Evolutionary conservation across 2,888 invertebrate species (phyloP).

Genomic region (Nemapogon koenigi): DNA sequence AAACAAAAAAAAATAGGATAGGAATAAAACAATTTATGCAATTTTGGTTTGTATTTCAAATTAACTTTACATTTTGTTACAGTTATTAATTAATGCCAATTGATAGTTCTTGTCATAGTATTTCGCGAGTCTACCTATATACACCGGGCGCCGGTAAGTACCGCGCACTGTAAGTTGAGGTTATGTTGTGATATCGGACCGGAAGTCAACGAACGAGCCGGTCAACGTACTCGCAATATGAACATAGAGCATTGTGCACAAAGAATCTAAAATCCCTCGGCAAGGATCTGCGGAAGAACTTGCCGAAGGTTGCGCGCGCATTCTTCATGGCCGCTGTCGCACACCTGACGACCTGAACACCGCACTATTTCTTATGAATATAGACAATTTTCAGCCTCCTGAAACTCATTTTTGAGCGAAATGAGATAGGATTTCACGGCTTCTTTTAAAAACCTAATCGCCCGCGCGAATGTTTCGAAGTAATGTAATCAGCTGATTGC

Average conservation of each 20-base stretch:
- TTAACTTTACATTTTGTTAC: conserved; percentile 18
- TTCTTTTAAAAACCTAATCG: too few relatives aligned
- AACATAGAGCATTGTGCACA: conserved; percentile 24
- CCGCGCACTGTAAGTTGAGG: conserved; percentile 52
- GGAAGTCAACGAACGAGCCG: conserved; percentile 37
- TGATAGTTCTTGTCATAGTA: too few relatives aligned
- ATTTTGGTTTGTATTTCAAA: conserved; percentile 47
- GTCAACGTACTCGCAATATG: conserved; percentile 27
- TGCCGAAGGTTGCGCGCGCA: conserved; percentile 61
- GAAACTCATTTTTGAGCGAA: too few relatives aligned
- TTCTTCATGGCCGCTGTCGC: conserved; percentile 54
- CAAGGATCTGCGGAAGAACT: conserved; percentile 2
- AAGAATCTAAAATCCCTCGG: conserved; percentile 2
- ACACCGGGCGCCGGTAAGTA: conserved; percentile 32
- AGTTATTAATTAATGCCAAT: conserved; percentile 9
- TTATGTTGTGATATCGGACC: conserved; percentile 59
- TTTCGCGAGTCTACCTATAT: conserved; percentile 24
- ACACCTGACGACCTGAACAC: conserved; percentile 44
- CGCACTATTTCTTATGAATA: too few relatives aligned
- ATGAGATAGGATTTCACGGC: too few relatives aligned
- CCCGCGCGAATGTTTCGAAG: too few relatives aligned
- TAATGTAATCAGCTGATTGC: conserved; percentile 63
- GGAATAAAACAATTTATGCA: conserved; percentile 51
- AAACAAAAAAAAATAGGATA: conserved; percentile 11
- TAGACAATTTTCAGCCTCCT: too few relatives aligned